Evolutionary conservation across 2,888 invertebrate species (phyloP), one percentile per base, ranked within the genome.

Genomic region (Thera obeliscata): DNA sequence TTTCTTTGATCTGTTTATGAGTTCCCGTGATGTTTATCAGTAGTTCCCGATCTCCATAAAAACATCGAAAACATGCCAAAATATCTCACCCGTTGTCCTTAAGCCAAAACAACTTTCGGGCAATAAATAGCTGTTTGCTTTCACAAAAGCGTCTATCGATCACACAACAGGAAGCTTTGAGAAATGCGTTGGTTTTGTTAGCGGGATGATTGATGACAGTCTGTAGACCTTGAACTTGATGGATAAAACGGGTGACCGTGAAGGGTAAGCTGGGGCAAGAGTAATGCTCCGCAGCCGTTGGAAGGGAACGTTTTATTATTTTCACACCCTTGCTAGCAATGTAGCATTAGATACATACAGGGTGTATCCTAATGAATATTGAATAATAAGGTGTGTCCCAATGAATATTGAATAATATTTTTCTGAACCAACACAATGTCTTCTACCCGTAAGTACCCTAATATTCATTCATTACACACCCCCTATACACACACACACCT

Each of bases 211-310:
- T 78, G 81, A 85, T 85, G 77, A 62, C 70, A 67, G 71, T 70
- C 74, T 76, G 74, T 65, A 69, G 74, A 71, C 81, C 82, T 78
- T 85, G 85, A 85, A 83, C 84, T 81, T 81, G 77, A 65, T 63
- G 61, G 59, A 59, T 60, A 52, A 36, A 50, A 38, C 4, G 59
- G n/a, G 48, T 11, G 52, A 33, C 7, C 8, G 33, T 33, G 33
- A 52, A 8, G 33, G 52, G 52, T 33, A 52, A 9, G 7, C 52
- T 9, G 52, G 52, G 52, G 9, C 52, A 52, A 2, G 9, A 50
- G 22, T 12, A 38, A 38, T 38, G 38, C 38, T 57, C 9, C 11
- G 57, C 22, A 22, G 22, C 22, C 22, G 22, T 22, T 22, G 22
- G 22, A 22, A 22, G 22, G 22, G 22, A 22, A 22, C 22, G 22